A percentile compares a stretch with the other conserved stretches of the same genome.
Conservation (phyloP, 2,888 invertebrate genomes). For the Euplexia lucipara region DNA sequence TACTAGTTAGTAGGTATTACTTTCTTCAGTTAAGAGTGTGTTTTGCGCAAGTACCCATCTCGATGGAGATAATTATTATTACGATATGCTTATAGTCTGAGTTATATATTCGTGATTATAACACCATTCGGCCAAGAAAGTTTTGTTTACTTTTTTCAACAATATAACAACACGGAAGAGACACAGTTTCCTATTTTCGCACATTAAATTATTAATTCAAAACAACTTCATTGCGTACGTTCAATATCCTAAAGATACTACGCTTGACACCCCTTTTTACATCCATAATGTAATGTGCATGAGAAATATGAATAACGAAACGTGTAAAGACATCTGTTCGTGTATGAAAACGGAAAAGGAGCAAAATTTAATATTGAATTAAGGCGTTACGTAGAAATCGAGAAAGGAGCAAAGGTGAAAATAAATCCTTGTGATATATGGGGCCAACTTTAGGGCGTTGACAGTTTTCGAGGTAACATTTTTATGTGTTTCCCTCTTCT, state of each 20-base stretch:
- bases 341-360: constrained; percentile 79
- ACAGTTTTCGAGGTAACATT: constrained; percentile 87
- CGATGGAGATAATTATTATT: too few relatives aligned
- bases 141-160: background rate
- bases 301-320: constrained; percentile 88
- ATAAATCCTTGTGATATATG: constrained; percentile 90
- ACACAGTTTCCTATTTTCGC: constrained; percentile 1
- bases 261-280: constrained; percentile 58
- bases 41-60: too few relatives aligned
- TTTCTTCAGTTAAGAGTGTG: too few relatives aligned
- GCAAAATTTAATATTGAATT: constrained; percentile 91
- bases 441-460: constrained; percentile 81
- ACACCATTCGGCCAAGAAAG: background rate
- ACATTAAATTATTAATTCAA: constrained; percentile 58
- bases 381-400: constrained; percentile 89
- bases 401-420: constrained; percentile 86
- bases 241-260: constrained; percentile 60
- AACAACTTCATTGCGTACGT: constrained; percentile 60
- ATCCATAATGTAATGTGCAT: constrained; percentile 76
- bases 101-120: background rate
- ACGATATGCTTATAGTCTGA: too few relatives aligned
- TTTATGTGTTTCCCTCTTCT: constrained; percentile 73
- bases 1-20: too few relatives aligned
- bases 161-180: background rate
- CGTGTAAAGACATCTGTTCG: constrained; percentile 85